Evolutionary conservation across 2,888 invertebrate genomes (phyloP).

Genomic region (Steinernema scapterisci): DNA sequence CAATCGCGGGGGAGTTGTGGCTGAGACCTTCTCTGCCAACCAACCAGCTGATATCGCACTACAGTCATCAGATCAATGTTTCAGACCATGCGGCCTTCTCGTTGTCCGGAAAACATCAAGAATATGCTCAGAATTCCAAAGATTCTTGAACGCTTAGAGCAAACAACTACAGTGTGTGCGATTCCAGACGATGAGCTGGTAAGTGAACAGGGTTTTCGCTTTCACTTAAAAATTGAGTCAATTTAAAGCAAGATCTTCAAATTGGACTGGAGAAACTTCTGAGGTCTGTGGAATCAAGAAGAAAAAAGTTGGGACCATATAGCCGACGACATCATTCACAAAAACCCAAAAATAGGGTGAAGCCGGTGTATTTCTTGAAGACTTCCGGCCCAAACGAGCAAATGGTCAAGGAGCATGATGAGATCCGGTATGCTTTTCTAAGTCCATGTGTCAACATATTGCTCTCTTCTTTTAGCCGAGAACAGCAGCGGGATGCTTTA

Average conservation of each 20-base stretch:
- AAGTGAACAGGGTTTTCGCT: not conserved
- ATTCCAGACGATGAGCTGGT: conserved; percentile 17
- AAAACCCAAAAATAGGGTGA: not conserved
- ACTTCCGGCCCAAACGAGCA: not conserved
- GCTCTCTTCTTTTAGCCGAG: not conserved
- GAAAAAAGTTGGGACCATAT: not conserved
- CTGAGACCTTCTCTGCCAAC: not conserved
- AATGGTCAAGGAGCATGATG: not conserved
- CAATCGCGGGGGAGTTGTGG: no score
- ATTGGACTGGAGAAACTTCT: conserved; percentile 4
- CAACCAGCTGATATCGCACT: conserved; percentile 18
- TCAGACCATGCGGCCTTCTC: conserved; percentile 18
- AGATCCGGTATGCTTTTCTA: not conserved
- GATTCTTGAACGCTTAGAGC: conserved; percentile 2
- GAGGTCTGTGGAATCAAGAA: not conserved
- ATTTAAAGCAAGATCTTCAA: conserved; percentile 4
- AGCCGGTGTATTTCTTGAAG: not conserved
- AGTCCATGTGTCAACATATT: no score
- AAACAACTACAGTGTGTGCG: not conserved
- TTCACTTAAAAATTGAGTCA: not conserved
- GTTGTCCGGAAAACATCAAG: not conserved
- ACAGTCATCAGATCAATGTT: not conserved
- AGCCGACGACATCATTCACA: not conserved
- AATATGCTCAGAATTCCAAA: not conserved
- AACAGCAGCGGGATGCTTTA: not conserved